Conservation (phyloP, 2,113 vertebrate genomes). For the Hippolais icterina region DNA sequence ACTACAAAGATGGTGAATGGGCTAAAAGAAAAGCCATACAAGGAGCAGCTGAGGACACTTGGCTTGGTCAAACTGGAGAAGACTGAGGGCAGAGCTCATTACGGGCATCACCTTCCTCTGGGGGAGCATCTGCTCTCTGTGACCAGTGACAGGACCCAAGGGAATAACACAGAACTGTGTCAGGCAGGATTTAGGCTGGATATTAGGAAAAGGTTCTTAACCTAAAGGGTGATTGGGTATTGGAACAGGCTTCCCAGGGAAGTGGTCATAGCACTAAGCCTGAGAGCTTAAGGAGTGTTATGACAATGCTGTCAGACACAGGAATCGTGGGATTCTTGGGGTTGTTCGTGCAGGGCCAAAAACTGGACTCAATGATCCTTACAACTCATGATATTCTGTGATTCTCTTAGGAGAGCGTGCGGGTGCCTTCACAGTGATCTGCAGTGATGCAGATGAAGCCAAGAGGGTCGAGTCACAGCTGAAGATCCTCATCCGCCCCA, state of each 20-base stretch:
- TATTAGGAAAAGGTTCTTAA: background rate
- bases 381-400: background rate
- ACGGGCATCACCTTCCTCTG: background rate
- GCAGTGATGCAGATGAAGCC: constrained; percentile 88
- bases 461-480: constrained; percentile 95
- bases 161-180: background rate
- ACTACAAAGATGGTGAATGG: background rate
- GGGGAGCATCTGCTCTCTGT: background rate
- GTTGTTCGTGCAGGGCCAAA: background rate
- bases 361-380: background rate
- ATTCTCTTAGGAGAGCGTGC: constrained; percentile 87
- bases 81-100: background rate
- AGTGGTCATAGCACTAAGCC: background rate
- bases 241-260: background rate
- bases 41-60: background rate
- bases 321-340: background rate
- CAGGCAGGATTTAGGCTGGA: background rate
- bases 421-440: constrained; percentile 92
- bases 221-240: background rate
- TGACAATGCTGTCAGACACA: background rate
- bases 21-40: background rate
- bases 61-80: background rate
- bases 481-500: constrained; percentile 96
- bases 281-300: background rate
- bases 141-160: background rate